Conservation (phyloP, 2,888 invertebrate genomes). For the Latrodectus hesperus region DNA sequence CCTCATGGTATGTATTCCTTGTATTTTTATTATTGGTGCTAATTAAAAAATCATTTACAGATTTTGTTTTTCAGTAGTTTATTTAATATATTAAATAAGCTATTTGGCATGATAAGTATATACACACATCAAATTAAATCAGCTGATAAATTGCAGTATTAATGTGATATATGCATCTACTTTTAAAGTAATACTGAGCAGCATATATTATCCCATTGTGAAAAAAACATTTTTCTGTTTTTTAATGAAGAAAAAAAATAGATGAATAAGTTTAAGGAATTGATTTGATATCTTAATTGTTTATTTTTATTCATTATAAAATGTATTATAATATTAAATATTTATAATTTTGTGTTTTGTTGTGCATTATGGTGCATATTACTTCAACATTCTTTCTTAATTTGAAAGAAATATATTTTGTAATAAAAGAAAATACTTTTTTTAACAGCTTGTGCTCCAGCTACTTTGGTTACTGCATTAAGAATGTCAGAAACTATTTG, state of each 20-base stretch:
- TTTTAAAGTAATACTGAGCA: neutral
- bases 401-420: neutral
- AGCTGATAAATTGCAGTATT: too few species aligned
- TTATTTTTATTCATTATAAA: neutral
- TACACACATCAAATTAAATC: too few species aligned
- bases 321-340: neutral
- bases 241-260: too few species aligned
- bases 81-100: neutral
- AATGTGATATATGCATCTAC: too few species aligned
- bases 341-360: neutral
- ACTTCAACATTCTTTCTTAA: neutral
- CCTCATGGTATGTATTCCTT: conserved; percentile 31
- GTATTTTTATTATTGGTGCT: neutral
- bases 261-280: too few species aligned
- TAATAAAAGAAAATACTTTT: neutral
- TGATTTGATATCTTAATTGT: neutral
- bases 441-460: neutral
- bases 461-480: neutral
- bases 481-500: neutral
- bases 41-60: neutral
- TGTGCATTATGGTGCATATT: neutral
- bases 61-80: neutral
- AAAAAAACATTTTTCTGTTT: neutral
- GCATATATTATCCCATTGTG: neutral
- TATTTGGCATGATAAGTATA: too few species aligned